Conservation (phyloP, 2,797 vertebrate species). For the Myoxocephalus aenaeus region DNA sequence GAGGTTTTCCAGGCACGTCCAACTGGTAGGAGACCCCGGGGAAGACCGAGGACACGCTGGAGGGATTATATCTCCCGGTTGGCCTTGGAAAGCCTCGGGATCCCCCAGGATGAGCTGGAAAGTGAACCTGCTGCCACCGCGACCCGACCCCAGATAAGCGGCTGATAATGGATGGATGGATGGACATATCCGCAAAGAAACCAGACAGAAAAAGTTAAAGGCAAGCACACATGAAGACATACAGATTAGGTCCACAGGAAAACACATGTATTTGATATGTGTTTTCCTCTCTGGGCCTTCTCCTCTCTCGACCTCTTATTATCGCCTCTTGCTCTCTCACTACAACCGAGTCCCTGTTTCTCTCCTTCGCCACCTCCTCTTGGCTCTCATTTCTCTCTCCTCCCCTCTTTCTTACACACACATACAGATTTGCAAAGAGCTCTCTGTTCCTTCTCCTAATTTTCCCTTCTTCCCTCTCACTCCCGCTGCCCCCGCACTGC, state of each 20-base stretch:
- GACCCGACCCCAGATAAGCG: too few species aligned
- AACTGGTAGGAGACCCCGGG: too few species aligned
- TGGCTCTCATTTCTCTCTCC: neutral
- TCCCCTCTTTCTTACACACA: slow-evolving; percentile 29
- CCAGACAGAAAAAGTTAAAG: neutral
- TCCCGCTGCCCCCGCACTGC: slow-evolving; percentile 15
- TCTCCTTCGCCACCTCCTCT: slow-evolving; percentile 9
- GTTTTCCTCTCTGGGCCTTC: neutral
- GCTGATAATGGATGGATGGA: too few species aligned
- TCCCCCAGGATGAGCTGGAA: too few species aligned
- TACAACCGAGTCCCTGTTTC: slow-evolving; percentile 40
- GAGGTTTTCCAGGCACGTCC: too few species aligned
- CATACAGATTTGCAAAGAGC: slow-evolving; percentile 52
- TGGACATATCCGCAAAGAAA: neutral
- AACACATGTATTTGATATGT: neutral
- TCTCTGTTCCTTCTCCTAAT: slow-evolving; percentile 58
- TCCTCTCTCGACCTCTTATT: slow-evolving; percentile 19
- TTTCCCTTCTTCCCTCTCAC: slow-evolving; percentile 32
- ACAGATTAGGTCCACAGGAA: neutral
- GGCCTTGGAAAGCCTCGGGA: too few species aligned
- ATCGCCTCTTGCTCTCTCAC: slow-evolving; percentile 14
- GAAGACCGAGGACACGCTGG: too few species aligned
- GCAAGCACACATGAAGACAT: neutral
- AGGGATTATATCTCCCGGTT: too few species aligned
- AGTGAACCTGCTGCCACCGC: too few species aligned